phyloP scores from a whole-genome alignment of 2,888 invertebrate species.

The Phania funesta region DNA sequence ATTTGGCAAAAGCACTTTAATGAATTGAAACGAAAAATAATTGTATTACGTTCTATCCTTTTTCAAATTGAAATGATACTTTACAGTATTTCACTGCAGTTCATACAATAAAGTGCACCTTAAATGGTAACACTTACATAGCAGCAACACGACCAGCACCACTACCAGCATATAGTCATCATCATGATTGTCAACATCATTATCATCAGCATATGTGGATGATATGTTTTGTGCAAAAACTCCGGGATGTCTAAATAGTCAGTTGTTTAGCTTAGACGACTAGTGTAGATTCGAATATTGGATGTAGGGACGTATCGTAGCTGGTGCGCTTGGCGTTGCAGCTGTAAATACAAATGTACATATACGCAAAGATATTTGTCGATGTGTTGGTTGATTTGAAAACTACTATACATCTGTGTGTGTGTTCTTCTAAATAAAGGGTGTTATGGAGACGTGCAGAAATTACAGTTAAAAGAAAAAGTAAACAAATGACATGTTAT shows the following conservation, averaged over 20 bases:
- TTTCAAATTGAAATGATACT: conserved; percentile 32
- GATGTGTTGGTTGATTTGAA: not conserved
- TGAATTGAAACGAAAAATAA: not conserved
- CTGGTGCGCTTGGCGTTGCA: not conserved
- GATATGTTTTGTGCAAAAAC: conserved; percentile 25
- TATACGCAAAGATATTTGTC: not conserved
- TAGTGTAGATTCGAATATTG: not conserved
- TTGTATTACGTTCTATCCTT: not conserved
- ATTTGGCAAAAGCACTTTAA: not conserved
- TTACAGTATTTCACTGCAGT: conserved; percentile 12
- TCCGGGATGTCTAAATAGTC: conserved; percentile 28
- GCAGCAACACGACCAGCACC: too few relatives aligned
- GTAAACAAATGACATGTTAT: too few relatives aligned
- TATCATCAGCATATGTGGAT: conserved; percentile 15
- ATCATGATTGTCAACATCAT: conserved; percentile 27
- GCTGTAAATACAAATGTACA: not conserved
- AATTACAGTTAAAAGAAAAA: too few relatives aligned
- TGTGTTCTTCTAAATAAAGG: too few relatives aligned
- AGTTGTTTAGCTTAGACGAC: conserved; percentile 22
- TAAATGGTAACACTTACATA: not conserved
- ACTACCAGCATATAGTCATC: conserved; percentile 23
- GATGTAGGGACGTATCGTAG: not conserved
- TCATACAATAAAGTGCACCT: conserved; percentile 17
- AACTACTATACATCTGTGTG: too few relatives aligned
- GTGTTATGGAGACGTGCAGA: too few relatives aligned